Evolutionary conservation across 2,888 invertebrate species (phyloP).

Genomic region (Phortica magna): DNA sequence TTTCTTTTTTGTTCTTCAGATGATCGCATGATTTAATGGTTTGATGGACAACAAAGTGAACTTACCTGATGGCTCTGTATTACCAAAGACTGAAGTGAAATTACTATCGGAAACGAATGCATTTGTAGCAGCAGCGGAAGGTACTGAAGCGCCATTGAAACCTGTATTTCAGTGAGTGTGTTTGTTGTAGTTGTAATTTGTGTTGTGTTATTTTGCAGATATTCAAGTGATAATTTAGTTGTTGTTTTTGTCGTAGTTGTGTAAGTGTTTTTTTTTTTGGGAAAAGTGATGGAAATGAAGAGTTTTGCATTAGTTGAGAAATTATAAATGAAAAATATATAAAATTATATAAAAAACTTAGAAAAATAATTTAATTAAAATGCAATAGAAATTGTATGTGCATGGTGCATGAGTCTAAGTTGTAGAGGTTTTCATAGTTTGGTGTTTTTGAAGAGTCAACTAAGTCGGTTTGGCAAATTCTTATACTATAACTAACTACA

Average conservation of each 20-base stretch:
- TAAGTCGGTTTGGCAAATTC: neutral
- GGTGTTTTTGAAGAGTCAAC: neutral
- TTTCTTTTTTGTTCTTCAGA: neutral
- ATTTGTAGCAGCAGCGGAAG: constrained; percentile 78
- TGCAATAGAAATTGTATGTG: constrained; percentile 18
- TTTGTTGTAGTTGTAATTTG: constrained; percentile 11
- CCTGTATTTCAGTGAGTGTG: constrained; percentile 64
- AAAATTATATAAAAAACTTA: constrained; percentile 47
- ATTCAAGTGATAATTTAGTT: constrained; percentile 12
- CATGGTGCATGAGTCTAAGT: constrained; percentile 18
- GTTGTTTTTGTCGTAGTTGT: constrained; percentile 29
- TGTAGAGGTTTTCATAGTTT: neutral
- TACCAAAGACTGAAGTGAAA: constrained; percentile 93
- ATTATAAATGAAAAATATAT: constrained; percentile 46
- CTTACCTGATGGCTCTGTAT: constrained; percentile 84
- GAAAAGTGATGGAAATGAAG: constrained; percentile 68
- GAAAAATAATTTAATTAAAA: constrained; percentile 39
- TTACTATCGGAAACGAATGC: constrained; percentile 91
- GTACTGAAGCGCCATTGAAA: constrained; percentile 77
- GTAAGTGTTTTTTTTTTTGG: constrained; percentile 42
- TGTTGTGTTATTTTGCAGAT: constrained; percentile 40
- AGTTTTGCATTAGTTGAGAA: constrained; percentile 70
- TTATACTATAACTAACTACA: constrained; percentile 3
- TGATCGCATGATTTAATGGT: constrained; percentile 31
- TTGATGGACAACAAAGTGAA: constrained; percentile 46